phyloP scores from a whole-genome alignment of 2,888 invertebrate genomes.

The Morpho achilles region DNA sequence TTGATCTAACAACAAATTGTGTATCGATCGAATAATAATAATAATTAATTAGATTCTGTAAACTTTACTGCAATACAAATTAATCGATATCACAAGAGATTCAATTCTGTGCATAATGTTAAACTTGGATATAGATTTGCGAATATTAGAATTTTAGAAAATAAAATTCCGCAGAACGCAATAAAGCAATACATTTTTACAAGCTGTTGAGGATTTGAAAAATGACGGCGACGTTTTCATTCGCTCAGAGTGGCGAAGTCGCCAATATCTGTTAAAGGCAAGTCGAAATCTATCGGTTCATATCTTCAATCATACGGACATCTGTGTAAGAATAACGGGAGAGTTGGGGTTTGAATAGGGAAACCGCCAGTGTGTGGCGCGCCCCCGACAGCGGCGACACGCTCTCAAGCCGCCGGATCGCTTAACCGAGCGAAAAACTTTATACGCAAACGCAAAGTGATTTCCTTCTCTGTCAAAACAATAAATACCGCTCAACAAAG shows the following conservation, averaged over 20 bases:
- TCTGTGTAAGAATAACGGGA: conserved; percentile 74
- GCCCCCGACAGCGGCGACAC: conserved; percentile 50
- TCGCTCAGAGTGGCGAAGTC: conserved; percentile 20
- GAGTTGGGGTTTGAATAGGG: conserved; percentile 66
- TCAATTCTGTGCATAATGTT: no score
- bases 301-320: conserved; percentile 39
- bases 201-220: conserved; percentile 23
- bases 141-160: conserved; percentile 10
- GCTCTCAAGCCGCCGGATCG: conserved; percentile 37
- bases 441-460: conserved; percentile 35
- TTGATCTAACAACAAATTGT: no score
- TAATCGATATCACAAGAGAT: no score
- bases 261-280: conserved; percentile 23
- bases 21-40: no score
- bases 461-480: not conserved
- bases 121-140: no score
- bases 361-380: conserved; percentile 69
- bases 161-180: conserved; percentile 2
- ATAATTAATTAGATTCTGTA: no score
- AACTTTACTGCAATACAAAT: no score
- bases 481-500: not conserved
- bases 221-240: conserved; percentile 23
- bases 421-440: conserved; percentile 44
- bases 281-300: conserved; percentile 25
- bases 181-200: conserved; percentile 21